A percentile compares a stretch with the other conserved stretches of the same genome.
Evolutionary conservation across 2,113 vertebrate species (phyloP).

Genomic region (Saccopteryx leptura): DNA sequence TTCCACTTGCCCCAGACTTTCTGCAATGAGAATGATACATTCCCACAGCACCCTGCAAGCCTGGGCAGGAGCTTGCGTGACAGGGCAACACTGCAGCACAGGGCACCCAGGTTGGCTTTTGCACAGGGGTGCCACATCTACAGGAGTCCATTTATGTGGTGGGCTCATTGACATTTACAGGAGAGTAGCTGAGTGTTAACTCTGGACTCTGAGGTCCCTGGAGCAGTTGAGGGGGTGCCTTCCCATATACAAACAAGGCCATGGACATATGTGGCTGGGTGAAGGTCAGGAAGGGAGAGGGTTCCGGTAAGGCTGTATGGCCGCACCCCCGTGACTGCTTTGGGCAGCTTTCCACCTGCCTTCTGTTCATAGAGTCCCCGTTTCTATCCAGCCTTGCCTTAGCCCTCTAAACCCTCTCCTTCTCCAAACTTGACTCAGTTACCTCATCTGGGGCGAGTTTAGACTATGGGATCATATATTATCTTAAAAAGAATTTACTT

Average conservation of each 20-base stretch:
- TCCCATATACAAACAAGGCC: background rate
- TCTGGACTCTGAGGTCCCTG: background rate
- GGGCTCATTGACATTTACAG: background rate
- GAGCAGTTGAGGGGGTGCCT: background rate
- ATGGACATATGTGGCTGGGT: background rate
- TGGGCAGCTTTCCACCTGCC: background rate
- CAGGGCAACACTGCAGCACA: background rate
- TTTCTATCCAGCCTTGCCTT: background rate
- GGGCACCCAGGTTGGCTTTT: no score
- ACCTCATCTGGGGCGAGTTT: background rate
- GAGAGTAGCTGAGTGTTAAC: background rate
- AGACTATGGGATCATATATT: background rate
- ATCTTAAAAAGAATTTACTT: conserved; percentile 31
- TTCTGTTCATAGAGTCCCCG: background rate
- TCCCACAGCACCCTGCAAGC: background rate
- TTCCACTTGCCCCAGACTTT: background rate
- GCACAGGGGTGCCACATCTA: background rate
- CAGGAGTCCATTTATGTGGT: background rate
- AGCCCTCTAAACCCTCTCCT: background rate
- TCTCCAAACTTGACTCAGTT: background rate
- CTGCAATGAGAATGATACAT: background rate
- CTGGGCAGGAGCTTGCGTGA: background rate
- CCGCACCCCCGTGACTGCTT: background rate
- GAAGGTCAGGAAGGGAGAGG: background rate
- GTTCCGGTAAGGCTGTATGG: background rate